Evolutionary conservation across 1,140 invertebrate species (phyloP).

Genomic region (Hylaeus anthracinus): DNA sequence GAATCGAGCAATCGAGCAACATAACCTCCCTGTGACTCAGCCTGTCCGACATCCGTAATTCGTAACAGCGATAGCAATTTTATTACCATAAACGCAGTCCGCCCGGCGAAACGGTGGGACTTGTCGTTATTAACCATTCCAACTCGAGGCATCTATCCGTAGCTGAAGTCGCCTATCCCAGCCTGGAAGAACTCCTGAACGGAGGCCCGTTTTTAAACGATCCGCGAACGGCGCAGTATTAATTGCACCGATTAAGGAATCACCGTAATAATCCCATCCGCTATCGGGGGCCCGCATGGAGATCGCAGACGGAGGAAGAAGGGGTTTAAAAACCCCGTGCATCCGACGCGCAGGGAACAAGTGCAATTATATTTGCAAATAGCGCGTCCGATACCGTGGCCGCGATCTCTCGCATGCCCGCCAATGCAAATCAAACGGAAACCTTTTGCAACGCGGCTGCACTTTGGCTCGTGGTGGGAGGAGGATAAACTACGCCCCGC

Average conservation of each 20-base stretch:
- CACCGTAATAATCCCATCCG: slow-evolving; percentile 22
- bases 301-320: neutral
- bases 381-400: neutral
- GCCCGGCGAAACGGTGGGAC: neutral
- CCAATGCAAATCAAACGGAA: slow-evolving; percentile 1
- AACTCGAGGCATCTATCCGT: neutral
- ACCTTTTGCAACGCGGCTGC: neutral
- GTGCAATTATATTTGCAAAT: slow-evolving; percentile 17
- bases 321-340: neutral
- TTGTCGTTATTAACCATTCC: slow-evolving; percentile 8
- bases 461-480: neutral
- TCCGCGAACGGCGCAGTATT: slow-evolving; percentile 6
- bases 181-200: neutral
- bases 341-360: neutral
- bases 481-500: no score
- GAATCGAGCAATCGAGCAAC: no score
- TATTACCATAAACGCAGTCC: neutral
- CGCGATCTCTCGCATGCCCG: neutral
- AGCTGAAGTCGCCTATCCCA: neutral
- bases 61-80: neutral
- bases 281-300: neutral
- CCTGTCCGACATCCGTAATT: neutral
- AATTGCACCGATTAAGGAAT: slow-evolving; percentile 19
- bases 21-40: no score
- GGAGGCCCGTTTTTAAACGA: slow-evolving; percentile 3